A percentile compares a stretch with the other conserved stretches of the same genome.
Conservation (phyloP, 2,888 invertebrate species). For the Sminthurides aquaticus region DNA sequence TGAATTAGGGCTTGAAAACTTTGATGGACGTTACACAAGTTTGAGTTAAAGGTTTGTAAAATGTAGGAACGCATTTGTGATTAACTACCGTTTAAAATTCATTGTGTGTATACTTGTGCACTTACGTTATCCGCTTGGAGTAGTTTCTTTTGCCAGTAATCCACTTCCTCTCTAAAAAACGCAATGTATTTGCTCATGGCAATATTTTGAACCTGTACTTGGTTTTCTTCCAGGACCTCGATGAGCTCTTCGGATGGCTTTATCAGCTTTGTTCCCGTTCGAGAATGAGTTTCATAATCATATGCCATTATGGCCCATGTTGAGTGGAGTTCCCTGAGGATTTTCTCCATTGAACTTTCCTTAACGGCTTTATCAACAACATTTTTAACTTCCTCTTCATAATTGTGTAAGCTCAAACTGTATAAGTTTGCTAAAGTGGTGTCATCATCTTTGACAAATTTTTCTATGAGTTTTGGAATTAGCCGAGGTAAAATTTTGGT, state of each 20-base stretch:
- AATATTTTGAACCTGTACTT: slow-evolving; percentile 91
- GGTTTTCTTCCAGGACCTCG: slow-evolving; percentile 94
- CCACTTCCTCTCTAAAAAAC: slow-evolving; percentile 89
- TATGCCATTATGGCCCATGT: slow-evolving; percentile 93
- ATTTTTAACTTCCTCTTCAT: slow-evolving; percentile 93
- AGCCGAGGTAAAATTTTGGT: slow-evolving; percentile 59
- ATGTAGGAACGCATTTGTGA: no score
- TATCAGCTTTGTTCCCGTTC: slow-evolving; percentile 76
- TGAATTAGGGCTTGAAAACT: not conserved
- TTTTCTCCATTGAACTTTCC: slow-evolving; percentile 98
- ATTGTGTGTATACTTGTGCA: no score
- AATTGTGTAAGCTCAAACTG: slow-evolving; percentile 86
- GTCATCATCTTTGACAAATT: slow-evolving; percentile 85
- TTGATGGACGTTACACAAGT: not conserved
- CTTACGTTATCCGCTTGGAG: slow-evolving; percentile 67
- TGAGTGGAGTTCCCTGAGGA: slow-evolving; percentile 75
- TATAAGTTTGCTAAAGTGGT: slow-evolving; percentile 87
- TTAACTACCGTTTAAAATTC: no score
- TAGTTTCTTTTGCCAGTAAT: slow-evolving; percentile 85
- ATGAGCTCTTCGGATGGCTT: slow-evolving; percentile 91
- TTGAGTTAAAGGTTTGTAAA: no score
- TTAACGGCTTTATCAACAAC: slow-evolving; percentile 97
- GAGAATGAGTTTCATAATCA: slow-evolving; percentile 72
- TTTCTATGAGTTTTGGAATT: slow-evolving; percentile 43
- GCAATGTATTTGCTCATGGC: slow-evolving; percentile 95